Conservation (phyloP, 2,113 vertebrate genomes). For the Ia io region DNA sequence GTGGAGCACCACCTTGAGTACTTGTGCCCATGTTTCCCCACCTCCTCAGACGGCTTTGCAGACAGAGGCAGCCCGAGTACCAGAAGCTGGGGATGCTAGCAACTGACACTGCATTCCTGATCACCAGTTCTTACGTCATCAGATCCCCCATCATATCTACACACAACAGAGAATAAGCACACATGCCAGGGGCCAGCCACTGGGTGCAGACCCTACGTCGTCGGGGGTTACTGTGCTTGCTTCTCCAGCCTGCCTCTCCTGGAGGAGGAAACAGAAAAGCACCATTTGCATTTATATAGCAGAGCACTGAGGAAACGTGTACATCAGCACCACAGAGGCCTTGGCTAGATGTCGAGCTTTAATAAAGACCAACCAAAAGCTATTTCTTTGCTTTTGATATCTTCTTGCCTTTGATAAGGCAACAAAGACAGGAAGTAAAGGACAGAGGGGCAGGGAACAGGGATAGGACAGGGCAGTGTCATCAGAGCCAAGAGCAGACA, state of each 20-base stretch:
- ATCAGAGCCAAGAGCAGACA: neutral
- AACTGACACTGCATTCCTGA: neutral
- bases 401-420: neutral
- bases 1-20: neutral
- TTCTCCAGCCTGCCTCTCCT: neutral
- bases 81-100: neutral
- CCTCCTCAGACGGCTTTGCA: neutral
- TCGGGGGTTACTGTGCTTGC: rapidly evolving
- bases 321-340: neutral
- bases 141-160: neutral
- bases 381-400: neutral
- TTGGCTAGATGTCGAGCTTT: neutral
- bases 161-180: neutral
- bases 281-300: neutral
- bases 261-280: neutral
- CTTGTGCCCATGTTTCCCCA: rapidly evolving
- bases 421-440: neutral
- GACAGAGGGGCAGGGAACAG: neutral
- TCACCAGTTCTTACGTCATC: neutral
- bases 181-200: neutral
- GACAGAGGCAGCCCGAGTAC: neutral
- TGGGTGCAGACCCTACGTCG: rapidly evolving
- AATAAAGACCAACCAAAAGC: neutral
- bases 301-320: neutral
- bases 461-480: neutral